Evolutionary conservation across 2,888 invertebrate species (phyloP), one percentile per base, ranked within the genome.

Genomic region (Pollenia labialis): DNA sequence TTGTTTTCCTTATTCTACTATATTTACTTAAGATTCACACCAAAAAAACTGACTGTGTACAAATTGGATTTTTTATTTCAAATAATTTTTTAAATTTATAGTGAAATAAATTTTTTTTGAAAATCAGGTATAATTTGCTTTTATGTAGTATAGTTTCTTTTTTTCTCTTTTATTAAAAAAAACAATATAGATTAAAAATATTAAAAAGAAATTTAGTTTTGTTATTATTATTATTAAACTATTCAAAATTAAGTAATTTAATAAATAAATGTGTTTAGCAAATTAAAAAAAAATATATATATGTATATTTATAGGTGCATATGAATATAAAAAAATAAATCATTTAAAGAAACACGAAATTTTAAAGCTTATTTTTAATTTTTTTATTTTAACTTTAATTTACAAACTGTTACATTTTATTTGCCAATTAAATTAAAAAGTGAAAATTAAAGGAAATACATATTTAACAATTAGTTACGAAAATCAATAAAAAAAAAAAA

Each of bases 221-320:
- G 80, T 83, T 87, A 66, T 54, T 81, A 82, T 54, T 81, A 82
- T 40, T 83, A 80, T 71, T 83, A 76, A 66, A 72, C 77, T 84
- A 81, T 77, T 23, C 18, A 82, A 82, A 85, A 81, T 84, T 83
- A 72, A 54, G 71, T 74, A 87, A 85, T 60, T 82, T 72, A 72
- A 77, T 72, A 85, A 84, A 84, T 87, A 77, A 81, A 84, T 87
- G 87, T 87, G 81, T 84, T 87, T 87, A 87, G 87, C 84, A 81
- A 87, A 84, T 84, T 87, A 68, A 87, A 75, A 64, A 18, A 64
- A 48, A 60, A n/a, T n/a, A n/a, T 40, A 23, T 42, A 64, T 54
- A 71, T 46, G 52, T 23, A 80, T 68, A 76, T 32, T 16, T 23
- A 23, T 23, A 23, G 23, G 23, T 23, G 3, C 23, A 23, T 23